Percentiles rank a stretch among this genome's conserved stretches.
phyloP scores from a whole-genome alignment of 35 echinoderm and acorn worm genomes.

The Anneissia japonica region DNA sequence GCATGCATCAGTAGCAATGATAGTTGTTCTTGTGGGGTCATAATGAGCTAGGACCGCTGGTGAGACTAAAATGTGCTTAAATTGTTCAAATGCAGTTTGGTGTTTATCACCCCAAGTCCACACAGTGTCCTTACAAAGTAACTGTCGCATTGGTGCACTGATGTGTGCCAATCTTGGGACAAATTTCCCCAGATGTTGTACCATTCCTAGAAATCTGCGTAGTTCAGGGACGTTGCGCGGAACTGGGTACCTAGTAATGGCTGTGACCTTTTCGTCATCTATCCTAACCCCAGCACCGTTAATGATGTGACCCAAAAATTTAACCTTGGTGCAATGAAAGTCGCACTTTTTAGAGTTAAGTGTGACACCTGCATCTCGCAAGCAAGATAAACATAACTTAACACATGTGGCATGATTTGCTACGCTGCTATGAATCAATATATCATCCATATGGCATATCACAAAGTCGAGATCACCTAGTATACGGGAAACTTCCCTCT shows the following conservation, averaged over 20 bases:
- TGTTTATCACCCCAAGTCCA: slow-evolving; percentile 33
- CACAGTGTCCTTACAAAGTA: slow-evolving; percentile 15
- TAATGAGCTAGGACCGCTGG: slow-evolving; percentile 27
- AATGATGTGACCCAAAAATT: slow-evolving; percentile 39
- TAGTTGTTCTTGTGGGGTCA: slow-evolving; percentile 17
- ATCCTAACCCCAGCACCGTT: not conserved
- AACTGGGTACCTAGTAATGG: not conserved
- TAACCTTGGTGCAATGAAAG: not conserved
- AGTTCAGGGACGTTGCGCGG: slow-evolving; percentile 18
- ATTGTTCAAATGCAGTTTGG: not conserved
- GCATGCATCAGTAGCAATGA: slow-evolving; percentile 18
- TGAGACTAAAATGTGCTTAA: slow-evolving; percentile 28
- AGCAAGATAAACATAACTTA: slow-evolving; percentile 7
- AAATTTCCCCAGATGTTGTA: slow-evolving; percentile 38
- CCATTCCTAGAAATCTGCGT: not conserved
- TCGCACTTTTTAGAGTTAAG: slow-evolving; percentile 39
- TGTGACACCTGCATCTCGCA: slow-evolving; percentile 49
- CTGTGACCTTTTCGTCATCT: slow-evolving; percentile 12
- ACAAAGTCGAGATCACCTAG: slow-evolving; percentile 45
- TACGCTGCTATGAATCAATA: slow-evolving; percentile 42
- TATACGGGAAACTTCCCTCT: slow-evolving; percentile 39
- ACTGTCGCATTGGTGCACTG: slow-evolving; percentile 15
- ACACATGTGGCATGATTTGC: slow-evolving; percentile 42
- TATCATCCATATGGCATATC: slow-evolving; percentile 60
- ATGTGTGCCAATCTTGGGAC: slow-evolving; percentile 6